Base-by-base conservation (phyloP, 92 coral and sea anemone genomes). In the Epizoanthus fatuus region DNA sequence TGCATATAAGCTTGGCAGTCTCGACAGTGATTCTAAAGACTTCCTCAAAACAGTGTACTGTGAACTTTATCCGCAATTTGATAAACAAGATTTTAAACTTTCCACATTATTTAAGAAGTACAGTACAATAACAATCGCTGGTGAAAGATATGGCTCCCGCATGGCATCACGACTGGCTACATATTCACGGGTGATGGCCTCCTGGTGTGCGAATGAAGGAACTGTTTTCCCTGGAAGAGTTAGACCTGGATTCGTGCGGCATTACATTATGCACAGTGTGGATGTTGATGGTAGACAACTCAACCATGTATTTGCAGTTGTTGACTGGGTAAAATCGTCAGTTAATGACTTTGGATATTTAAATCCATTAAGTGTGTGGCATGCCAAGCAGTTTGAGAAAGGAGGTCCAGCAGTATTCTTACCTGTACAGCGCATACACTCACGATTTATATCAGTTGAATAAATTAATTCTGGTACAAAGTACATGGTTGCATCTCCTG, bases 161-260 rank as follows among this genome's bases (percentile, higher is more conserved):
- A 38, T 47, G 11, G 81, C 40, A 49, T 75, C 81, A 1, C 42
- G 81, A 29, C 64, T 54, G 60, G n/a, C 68, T 4, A 75, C 86
- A 5, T 82, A 82, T 82, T 65, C 81, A 8, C 81, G 75, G 2
- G 69, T 89, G 4, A 58, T 72, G 9, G 93, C 93, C 6, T 84
- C 89, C 6, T 89, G 92, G 92, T 75, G 88, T 7, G 79, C 19
- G 47, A 22, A 67, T 29, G 77, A 89, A 25, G 92, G 92, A 60
- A 40, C 6, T 40, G 19, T 89, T 49, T 20, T 45, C 38, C 81
- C 79, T 12, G 86, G 86, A 19, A 52, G 14, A 58, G 32, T 17
- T 20, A 49, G 85, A 49, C 75, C 75, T 81, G 75, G 85, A 69
- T 10, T 19, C 19, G 22, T 72, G 13, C 4, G 64, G 25, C 55